Percentiles rank a stretch among this genome's conserved stretches.
Conservation (phyloP, 1,140 invertebrate genomes). For the Drosophila athabasca region DNA sequence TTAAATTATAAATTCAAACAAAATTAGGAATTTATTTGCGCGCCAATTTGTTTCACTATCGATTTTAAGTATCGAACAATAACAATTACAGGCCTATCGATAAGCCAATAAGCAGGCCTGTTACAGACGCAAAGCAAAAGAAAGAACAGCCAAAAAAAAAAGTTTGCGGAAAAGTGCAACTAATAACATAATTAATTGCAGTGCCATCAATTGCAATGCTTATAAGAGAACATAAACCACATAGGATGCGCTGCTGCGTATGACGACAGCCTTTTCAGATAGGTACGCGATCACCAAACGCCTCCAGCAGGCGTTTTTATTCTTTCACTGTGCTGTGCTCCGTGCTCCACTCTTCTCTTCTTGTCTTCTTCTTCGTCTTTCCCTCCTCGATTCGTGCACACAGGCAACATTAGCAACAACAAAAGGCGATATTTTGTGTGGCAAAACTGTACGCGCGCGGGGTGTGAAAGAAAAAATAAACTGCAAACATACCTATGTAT, state of each 20-base stretch:
- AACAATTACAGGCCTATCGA: slow-evolving; percentile 18
- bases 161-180: slow-evolving; percentile 77
- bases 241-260: slow-evolving; percentile 56
- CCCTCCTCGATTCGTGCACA: slow-evolving; percentile 48
- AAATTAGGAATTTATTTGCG: too few relatives aligned
- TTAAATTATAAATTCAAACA: too few relatives aligned
- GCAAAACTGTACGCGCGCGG: slow-evolving; percentile 71
- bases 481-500: slow-evolving; percentile 23
- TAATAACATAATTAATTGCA: slow-evolving; percentile 53
- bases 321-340: slow-evolving; percentile 45
- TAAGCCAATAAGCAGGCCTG: neutral
- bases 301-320: slow-evolving; percentile 24
- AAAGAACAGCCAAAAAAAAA: slow-evolving; percentile 68
- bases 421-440: slow-evolving; percentile 69
- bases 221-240: slow-evolving; percentile 36
- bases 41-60: slow-evolving; percentile 6
- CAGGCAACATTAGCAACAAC: slow-evolving; percentile 47
- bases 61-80: slow-evolving; percentile 36
- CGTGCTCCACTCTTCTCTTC: slow-evolving; percentile 23
- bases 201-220: slow-evolving; percentile 49
- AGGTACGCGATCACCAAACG: slow-evolving; percentile 16
- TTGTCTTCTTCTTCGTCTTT: slow-evolving; percentile 58
- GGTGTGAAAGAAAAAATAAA: slow-evolving; percentile 23
- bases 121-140: slow-evolving; percentile 56
- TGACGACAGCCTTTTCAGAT: slow-evolving; percentile 41